Evolutionary conservation across 2,888 invertebrate genomes (phyloP), one percentile per base, ranked within the genome.

Genomic region (Tridacna crocea): DNA sequence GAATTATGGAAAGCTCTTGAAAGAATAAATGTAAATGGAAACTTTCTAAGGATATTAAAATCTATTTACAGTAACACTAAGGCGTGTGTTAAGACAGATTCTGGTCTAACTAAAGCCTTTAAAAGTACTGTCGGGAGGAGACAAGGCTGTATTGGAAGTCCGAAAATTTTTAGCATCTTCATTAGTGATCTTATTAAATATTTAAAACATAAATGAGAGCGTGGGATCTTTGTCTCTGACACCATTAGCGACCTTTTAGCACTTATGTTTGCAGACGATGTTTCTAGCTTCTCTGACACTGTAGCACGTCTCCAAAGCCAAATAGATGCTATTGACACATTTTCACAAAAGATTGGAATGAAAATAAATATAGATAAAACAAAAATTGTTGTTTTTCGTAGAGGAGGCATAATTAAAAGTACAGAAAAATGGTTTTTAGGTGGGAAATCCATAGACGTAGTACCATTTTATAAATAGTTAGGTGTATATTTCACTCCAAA

Each of bases 1-100:
- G 26, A 73, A 51, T 60, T 82, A 15, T 76, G 75, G 75, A 47
- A 75, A 6, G 55, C 76, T 47, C 48, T 76, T 24, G 15, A 24
- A 51, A 17, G 55, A 55, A 68, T 65, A n/a, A 48, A 26, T 36
- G 51, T 66, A 15, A 66, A 48, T 19, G 51, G 66, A 27, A 76
- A 76, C 17, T 76, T 76, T 55, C 66, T 68, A 13, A 68, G 17
- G 19, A 51, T 68, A 22, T 24, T 76, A 22, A 22, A 66, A 66
- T 66, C 68, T 22, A 76, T 76, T 47, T 66, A 76, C 55, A 65
- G 47, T 68, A 68, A 48, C 46, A 46, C 48, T n/a, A 68, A 0
- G n/a, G 46, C 68, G 3, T 22, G 48, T 46, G 68, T 68, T 22
- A 46, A 46, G 27, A n/a, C 24, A n/a, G 15, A 46, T 8, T 12